Evolutionary conservation across 1,140 invertebrate genomes (phyloP), one percentile per base, ranked within the genome.

Genomic region (Potamilus streckersoni): DNA sequence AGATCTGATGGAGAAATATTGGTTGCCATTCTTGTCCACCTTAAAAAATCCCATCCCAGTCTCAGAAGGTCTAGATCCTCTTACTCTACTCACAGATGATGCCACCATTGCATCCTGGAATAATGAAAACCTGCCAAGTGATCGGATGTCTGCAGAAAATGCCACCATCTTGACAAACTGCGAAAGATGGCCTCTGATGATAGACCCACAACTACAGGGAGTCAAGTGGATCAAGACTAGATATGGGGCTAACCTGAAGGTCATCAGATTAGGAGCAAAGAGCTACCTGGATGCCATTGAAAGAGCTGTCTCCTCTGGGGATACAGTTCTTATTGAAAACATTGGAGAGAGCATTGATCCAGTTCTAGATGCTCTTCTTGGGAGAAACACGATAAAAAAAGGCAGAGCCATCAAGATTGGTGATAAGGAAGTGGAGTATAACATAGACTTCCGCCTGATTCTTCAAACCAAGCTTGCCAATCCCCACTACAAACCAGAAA

Each of bases 401-500:
- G 87, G 87, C 16, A 81, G 95, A 81, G 96, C 96, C 6, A 97
- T 99, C 65, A 98, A 98, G 92, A 95, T 99, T 78, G 97, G 97
- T 5, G 97, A 98, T 86, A 98, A 98, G 89, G 97, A 98, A 91
- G 94, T 99, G 11, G 96, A 98, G 89, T 98, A 97, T 85, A 96
- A 97, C 91, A 89, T 93, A 38, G 92, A 93, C 64, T 99, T 99
- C 87, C 93, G 94, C 57, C 90, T 99, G 0, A 94, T 98, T 75
- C 90, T 99, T n/a, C 97, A 99, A 82, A 98, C 97, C 1, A 99
- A 99, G 90, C 88, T 99, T 76, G 97, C 96, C 12, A 98, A 98
- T 92, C 97, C 97, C 65, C 97, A 98, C 92, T 99, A 98, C 89
- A 97, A 98, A 87, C 97, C 97, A 14, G 97, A 99, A 92, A 97